Evolutionary conservation across 2,113 vertebrate genomes (phyloP).

Genomic region (Takifugu flavidus): DNA sequence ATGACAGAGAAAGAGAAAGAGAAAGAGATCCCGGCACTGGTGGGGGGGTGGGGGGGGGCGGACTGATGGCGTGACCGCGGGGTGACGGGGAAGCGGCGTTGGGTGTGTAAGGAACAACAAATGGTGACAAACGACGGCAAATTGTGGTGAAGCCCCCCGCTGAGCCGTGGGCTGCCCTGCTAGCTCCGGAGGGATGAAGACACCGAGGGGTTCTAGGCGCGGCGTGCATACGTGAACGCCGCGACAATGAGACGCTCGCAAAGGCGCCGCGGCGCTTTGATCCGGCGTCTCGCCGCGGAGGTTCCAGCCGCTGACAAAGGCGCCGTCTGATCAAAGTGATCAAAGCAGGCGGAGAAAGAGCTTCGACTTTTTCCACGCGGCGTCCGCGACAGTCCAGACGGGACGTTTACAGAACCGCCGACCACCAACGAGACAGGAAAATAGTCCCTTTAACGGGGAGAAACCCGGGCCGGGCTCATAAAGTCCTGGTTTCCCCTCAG

Average conservation of each 20-base stretch:
- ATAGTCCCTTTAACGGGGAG: no score
- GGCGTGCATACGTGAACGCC: slow-evolving; percentile 41
- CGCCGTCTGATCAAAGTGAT: slow-evolving; percentile 7
- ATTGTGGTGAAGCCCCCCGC: slow-evolving; percentile 75
- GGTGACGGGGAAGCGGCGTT: slow-evolving; percentile 28
- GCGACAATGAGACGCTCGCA: slow-evolving; percentile 27
- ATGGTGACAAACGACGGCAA: slow-evolving; percentile 77
- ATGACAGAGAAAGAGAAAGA: slow-evolving; percentile 20
- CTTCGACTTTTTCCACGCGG: no score
- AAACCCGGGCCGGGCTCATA: no score
- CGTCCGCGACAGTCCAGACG: no score
- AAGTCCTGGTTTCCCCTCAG: no score
- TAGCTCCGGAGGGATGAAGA: slow-evolving; percentile 39
- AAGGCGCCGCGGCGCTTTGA: slow-evolving; percentile 49
- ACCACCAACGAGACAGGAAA: no score
- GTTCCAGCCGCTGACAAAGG: no score
- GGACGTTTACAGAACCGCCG: no score
- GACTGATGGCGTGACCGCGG: slow-evolving; percentile 24
- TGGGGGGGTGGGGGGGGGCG: slow-evolving; percentile 47
- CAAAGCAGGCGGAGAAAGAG: slow-evolving; percentile 66
- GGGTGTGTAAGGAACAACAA: slow-evolving; percentile 66
- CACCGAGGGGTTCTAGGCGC: slow-evolving; percentile 40
- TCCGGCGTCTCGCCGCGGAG: slow-evolving; percentile 56
- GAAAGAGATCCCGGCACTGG: slow-evolving; percentile 38
- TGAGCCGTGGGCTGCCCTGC: slow-evolving; percentile 62